These are phyloP conservation scores for Oligia strigilis DNA, from an alignment of 2,888 invertebrate species.

Conservation along the genomic window DNA sequence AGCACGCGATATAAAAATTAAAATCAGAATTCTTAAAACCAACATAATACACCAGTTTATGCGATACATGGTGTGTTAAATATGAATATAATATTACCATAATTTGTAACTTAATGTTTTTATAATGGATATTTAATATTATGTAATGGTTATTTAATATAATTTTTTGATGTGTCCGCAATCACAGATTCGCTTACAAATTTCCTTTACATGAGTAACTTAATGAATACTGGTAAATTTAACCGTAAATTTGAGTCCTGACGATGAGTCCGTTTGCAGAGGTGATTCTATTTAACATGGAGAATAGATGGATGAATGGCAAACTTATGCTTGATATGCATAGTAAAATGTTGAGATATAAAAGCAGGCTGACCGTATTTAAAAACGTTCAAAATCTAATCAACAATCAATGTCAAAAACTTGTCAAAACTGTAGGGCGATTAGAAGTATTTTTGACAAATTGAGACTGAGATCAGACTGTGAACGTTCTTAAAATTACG, in stretches of 20 bases:
- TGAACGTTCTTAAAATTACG: no score
- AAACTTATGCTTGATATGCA: background rate
- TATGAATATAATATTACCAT: conserved; percentile 44
- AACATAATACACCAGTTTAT: conserved; percentile 51
- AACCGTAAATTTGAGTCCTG: background rate
- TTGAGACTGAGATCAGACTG: no score
- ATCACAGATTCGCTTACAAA: conserved; percentile 34
- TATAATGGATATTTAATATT: conserved; percentile 42
- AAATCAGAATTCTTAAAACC: conserved; percentile 52
- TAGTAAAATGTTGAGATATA: background rate
- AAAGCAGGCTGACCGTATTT: no score
- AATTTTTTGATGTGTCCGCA: conserved; percentile 34
- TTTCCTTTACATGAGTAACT: conserved; percentile 44
- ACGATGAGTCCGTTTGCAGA: background rate
- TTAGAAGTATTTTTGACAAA: no score
- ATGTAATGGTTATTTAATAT: conserved; percentile 53
- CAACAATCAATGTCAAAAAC: no score
- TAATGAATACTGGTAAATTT: conserved; percentile 19
- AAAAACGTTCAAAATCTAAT: no score
- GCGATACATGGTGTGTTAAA: conserved; percentile 30
- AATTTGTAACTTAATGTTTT: conserved; percentile 55
- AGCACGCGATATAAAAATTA: conserved; percentile 51
- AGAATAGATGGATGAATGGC: background rate
- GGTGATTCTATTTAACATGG: background rate
- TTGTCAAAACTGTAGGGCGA: no score